Base-by-base conservation (phyloP, 2,113 vertebrate species). In the Nothocercus julius region DNA sequence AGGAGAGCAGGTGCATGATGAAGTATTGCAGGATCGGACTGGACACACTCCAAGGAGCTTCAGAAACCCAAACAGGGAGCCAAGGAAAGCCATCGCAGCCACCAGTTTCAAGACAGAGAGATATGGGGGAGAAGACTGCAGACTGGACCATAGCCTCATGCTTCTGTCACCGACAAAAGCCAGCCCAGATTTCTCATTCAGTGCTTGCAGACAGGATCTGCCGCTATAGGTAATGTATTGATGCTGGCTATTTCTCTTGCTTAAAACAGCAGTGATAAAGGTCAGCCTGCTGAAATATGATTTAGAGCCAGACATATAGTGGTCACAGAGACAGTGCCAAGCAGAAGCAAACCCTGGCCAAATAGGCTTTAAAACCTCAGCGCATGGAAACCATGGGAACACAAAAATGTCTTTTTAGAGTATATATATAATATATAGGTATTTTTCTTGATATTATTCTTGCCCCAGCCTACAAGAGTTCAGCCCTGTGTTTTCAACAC, bases 21-120 rank as follows among this genome's bases (percentile, higher is more conserved):
- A 49, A 4, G 9, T 49, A 44, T 18, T 42, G 25, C 25, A 56
- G 45, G 5, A 19, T 42, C 44, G 68, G 17, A 82, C 20, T 49
- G 25, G 12, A 67, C 2, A 0, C 24, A 4, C 20, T 34, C 51
- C 0, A 1, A 54, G 24, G 11, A 77, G 9, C 59, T 56, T 44
- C n/a, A 44, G 14, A 56, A 90, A 90, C 47, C 12, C 30, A 47
- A 81, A 25, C 7, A 54, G 47, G n/a, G n/a, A 67, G n/a, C 15
- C 2, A 1, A 88, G 28, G 38, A 77, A 81, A 53, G 13, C 5
- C 28, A 22, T 51, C 45, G 7, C 15, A 66, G n/a, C 16, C 14
- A 42, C 45, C 49, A 45, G n/a, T 36, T 67, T 47, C 21, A 61
- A 56, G 77, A n/a, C 28, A 73, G 25, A 77, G 25, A 62, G 14